A percentile compares a stretch with the other conserved stretches of the same genome.
Conservation (phyloP, 2,888 invertebrate genomes). For the Gari tellinella region DNA sequence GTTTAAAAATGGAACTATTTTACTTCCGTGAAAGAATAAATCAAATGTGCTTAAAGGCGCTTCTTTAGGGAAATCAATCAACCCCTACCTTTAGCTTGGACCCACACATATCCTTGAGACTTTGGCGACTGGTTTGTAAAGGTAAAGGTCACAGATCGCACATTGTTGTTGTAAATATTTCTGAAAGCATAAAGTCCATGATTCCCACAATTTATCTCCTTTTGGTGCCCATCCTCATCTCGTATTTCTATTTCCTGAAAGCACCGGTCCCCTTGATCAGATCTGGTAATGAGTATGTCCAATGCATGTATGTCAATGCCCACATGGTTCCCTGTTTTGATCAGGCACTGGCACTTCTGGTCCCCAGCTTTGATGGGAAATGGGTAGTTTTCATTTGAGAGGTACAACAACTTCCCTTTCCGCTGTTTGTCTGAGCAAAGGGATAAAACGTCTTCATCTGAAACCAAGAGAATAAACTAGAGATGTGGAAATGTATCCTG, state of each 20-base stretch:
- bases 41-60: too few relatives aligned
- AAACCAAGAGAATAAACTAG: too few relatives aligned
- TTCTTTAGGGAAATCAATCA: too few relatives aligned
- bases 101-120: slow-evolving; percentile 73
- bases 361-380: slow-evolving; percentile 59
- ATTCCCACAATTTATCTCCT: slow-evolving; percentile 72
- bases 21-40: too few relatives aligned
- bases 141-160: slow-evolving; percentile 71
- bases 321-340: slow-evolving; percentile 64
- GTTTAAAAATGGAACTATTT: too few relatives aligned
- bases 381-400: slow-evolving; percentile 76
- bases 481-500: too few relatives aligned
- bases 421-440: slow-evolving; percentile 72
- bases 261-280: slow-evolving; percentile 60
- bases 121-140: slow-evolving; percentile 66
- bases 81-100: slow-evolving; percentile 72
- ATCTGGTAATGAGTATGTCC: slow-evolving; percentile 67
- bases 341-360: slow-evolving; percentile 71
- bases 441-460: slow-evolving; percentile 70
- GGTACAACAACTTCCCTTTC: slow-evolving; percentile 70
- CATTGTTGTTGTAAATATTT: slow-evolving; percentile 71
- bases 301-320: slow-evolving; percentile 73
- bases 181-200: slow-evolving; percentile 74
- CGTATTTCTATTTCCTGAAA: slow-evolving; percentile 66
- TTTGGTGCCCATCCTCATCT: slow-evolving; percentile 67